These are phyloP conservation scores for Pterostichus madidus DNA, from an alignment of 2,888 invertebrate species.

Conservation along the genomic window DNA sequence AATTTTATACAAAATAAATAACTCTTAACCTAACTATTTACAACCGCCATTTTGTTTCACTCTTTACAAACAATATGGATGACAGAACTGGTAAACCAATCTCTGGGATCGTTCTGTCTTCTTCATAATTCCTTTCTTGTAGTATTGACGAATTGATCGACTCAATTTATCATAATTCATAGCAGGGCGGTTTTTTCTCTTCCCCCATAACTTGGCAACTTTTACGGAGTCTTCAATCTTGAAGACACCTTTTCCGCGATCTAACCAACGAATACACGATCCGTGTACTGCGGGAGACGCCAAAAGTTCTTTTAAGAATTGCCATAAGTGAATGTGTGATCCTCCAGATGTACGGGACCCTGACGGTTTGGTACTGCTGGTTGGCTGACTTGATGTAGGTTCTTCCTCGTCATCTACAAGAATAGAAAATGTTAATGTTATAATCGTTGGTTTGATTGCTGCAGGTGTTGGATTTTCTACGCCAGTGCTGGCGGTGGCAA, in stretches of 20 bases:
- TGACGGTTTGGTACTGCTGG: constrained; percentile 72
- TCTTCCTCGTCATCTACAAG: constrained; percentile 78
- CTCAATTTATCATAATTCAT: constrained; percentile 99
- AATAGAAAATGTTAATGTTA: constrained; percentile 68
- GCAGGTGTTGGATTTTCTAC: neutral
- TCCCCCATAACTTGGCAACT: constrained; percentile 98
- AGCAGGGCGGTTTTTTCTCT: constrained; percentile 97
- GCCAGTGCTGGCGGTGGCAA: neutral
- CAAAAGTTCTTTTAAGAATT: constrained; percentile 97
- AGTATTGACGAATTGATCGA: constrained; percentile 98
- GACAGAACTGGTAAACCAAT: constrained; percentile 99
- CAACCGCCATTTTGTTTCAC: neutral
- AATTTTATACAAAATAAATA: constrained; percentile 61
- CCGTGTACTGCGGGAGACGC: constrained; percentile 93
- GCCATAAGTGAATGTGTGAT: constrained; percentile 98
- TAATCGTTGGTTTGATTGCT: too few relatives aligned
- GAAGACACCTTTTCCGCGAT: constrained; percentile 96
- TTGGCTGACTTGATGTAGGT: constrained; percentile 71
- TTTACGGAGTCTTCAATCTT: constrained; percentile 99
- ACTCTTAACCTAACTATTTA: constrained; percentile 60
- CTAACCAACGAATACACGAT: constrained; percentile 98
- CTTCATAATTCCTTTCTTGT: constrained; percentile 99
- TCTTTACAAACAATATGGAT: constrained; percentile 92
- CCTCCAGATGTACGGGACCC: constrained; percentile 79
- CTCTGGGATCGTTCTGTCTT: constrained; percentile 99